phyloP scores from a whole-genome alignment of 2,113 vertebrate species.

The Callocephalon fimbriatum region DNA sequence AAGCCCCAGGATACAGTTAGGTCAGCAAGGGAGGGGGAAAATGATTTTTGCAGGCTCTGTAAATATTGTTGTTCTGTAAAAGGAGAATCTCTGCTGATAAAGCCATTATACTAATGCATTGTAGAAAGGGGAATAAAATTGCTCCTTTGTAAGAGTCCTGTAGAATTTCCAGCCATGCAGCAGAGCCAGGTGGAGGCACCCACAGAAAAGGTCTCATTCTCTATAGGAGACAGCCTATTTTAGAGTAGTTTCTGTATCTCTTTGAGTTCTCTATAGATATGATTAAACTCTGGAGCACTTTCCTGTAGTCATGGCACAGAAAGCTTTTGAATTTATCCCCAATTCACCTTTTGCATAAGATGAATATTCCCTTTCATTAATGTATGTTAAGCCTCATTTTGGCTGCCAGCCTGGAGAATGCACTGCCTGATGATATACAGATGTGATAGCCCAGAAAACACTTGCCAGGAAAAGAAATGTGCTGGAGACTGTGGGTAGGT shows the following conservation, averaged over 20 bases:
- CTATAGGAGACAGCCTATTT: neutral
- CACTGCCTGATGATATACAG: neutral
- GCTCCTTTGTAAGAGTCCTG: neutral
- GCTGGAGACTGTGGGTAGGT: neutral
- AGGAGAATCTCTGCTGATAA: neutral
- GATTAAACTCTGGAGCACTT: neutral
- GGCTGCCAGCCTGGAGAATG: neutral
- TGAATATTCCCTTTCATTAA: neutral
- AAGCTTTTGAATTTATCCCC: neutral
- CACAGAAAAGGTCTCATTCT: neutral
- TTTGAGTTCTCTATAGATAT: neutral
- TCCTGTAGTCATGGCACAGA: neutral
- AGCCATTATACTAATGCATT: neutral
- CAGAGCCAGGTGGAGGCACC: neutral
- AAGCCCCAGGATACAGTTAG: neutral
- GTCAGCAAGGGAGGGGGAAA: neutral
- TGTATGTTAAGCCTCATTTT: neutral
- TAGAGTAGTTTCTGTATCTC: neutral
- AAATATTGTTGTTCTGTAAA: conserved; percentile 36
- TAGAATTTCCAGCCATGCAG: neutral
- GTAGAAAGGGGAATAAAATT: neutral
- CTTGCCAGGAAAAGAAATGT: neutral
- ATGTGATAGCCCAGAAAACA: neutral
- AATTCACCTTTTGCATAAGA: neutral
- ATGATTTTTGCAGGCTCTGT: neutral